phyloP scores from a whole-genome alignment of 2,888 invertebrate genomes.

The Hirtodrosophila duncani region DNA sequence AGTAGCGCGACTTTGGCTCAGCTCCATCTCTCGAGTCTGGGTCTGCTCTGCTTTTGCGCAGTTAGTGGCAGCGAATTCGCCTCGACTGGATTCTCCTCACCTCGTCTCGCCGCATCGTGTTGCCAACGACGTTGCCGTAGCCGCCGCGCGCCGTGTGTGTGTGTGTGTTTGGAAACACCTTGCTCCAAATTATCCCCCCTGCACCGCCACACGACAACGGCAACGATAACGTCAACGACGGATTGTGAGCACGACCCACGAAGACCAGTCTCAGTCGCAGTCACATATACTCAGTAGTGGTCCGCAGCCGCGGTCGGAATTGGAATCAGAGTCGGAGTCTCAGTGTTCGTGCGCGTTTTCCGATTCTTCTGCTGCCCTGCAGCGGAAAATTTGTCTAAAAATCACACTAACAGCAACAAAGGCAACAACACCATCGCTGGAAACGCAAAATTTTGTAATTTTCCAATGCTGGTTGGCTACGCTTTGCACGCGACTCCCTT shows the following conservation, averaged over 20 bases:
- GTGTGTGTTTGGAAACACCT: constrained; percentile 64
- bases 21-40: constrained; percentile 27
- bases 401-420: constrained; percentile 24
- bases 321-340: constrained; percentile 33
- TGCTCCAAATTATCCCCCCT: constrained; percentile 60
- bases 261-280: constrained; percentile 28
- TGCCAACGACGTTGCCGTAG: too few species aligned
- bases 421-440: constrained; percentile 15
- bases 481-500: constrained; percentile 60
- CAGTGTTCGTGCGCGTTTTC: constrained; percentile 58
- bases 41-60: constrained; percentile 63
- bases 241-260: constrained; percentile 25
- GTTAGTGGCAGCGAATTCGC: constrained; percentile 49
- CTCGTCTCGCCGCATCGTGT: too few species aligned
- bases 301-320: constrained; percentile 6
- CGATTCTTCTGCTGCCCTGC: constrained; percentile 52
- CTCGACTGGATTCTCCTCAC: constrained; percentile 18
- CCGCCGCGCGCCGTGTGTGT: constrained; percentile 11
- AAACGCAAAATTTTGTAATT: constrained; percentile 32
- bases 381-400: constrained; percentile 57
- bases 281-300: too few species aligned
- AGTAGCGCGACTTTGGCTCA: constrained; percentile 32
- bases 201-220: constrained; percentile 11
- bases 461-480: constrained; percentile 58
- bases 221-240: constrained; percentile 2